Base-by-base conservation (phyloP, 1,140 invertebrate genomes). In the Telenomus remus region DNA sequence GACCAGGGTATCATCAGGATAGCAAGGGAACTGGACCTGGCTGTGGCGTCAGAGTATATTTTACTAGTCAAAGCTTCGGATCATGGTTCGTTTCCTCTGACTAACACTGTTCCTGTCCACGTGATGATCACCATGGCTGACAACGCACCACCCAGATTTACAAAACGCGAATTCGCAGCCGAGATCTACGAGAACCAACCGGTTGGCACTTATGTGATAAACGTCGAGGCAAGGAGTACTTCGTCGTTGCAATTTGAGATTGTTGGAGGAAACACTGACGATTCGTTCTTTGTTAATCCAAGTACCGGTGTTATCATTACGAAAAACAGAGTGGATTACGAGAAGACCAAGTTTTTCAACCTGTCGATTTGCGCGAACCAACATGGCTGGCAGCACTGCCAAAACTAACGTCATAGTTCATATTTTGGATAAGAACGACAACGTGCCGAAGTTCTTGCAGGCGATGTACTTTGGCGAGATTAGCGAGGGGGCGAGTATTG, bases 61-160 rank as follows among this genome's bases (percentile, higher is more conserved):
- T 85, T 98, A 6, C 89, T 92, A 47, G 92, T 98, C 5, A 93
- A 93, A 86, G 96, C 96, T 0, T 91, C 91, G 5, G 95, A 97
- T 83, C 91, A 93, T 74, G 96, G 96, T 9, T 91, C 91, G 11
- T 93, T 93, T 8, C 89, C 94, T 0, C 85, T 95, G 14, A 91
- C 92, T 11, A 91, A 93, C 55, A 93, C 94, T 19, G 90, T 96
- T 12, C 94, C 94, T 13, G 94, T 97, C 0, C 94, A 96, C 82
- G 93, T 98, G 11, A 90, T 93, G 81, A 90, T 98, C 8, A 95
- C 95, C 0, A 95, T 96, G 90, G 94, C 95, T 0, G 95, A 96
- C 79, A 95, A 96, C 84, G 93, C 95, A 54, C 94, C 95, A 13
- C 97, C 97, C 1, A 91, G 91, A 50, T 96, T 95, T 87, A 82